Evolutionary conservation across 2,113 vertebrate species (phyloP), one percentile per base, ranked within the genome.

Genomic region (Andinoacara biseriatus): DNA sequence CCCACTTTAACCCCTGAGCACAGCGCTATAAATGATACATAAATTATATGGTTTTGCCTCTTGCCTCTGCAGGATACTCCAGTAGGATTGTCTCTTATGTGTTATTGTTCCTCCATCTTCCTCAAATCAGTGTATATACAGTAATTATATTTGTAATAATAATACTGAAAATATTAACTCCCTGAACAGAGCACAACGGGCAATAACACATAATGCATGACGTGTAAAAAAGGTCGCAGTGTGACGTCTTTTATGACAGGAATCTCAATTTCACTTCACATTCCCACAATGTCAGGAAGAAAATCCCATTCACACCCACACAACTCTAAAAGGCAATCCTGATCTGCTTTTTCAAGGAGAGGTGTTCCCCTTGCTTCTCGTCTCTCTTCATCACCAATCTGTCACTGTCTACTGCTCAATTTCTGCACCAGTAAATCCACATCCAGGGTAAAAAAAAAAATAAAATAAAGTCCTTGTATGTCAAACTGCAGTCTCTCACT

Each of bases 241-340:
- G 33, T 9, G 17, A 62, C 5, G 17, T 29, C 57, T 22, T 31
- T 54, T 22, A 14, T 20, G 10, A 33, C 58, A 58, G 58, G 29
- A 43, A 29, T 78, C 75, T 24, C 33, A 86, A 75, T 86, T 86
- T 86, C 69, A 79, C 81, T 60, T 79, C 20, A 57, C 58, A 84
- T 78, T 79, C 83, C 76, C 82, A 57, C 2, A 15, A 63, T 63
- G 49, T 75, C 61, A 8, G 6, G 56, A 67, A 87, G 62, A 74
- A 77, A 88, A 88, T 84, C 83, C 77, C 40, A 86, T 91, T 90
- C 80, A 84, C 90, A 87, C 89, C 76, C 24, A 60, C 83, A 5
- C 72, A 62, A n/a, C 31, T 85, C 52, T 35, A 75, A 40, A 69
- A 74, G 67, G 77, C 60, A 75, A 72, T 65, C 40, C 20, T 10